A percentile compares a stretch with the other conserved stretches of the same genome.
Conservation (phyloP, 2,797 vertebrate genomes). For the Lemur catta region DNA sequence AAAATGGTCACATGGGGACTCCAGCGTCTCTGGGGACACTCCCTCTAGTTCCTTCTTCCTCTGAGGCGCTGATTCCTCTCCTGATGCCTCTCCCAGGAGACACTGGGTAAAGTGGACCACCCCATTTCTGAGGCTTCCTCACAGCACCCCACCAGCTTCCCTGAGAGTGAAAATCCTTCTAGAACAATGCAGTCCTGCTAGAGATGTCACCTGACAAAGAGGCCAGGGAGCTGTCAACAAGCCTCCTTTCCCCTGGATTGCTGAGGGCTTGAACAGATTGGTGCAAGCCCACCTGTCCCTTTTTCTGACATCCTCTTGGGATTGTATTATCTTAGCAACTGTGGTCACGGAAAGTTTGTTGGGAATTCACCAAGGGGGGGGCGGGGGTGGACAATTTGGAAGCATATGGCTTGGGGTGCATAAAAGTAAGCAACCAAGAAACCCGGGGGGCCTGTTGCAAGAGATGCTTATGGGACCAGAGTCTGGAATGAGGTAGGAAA, state of each 20-base stretch:
- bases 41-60: background rate
- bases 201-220: background rate
- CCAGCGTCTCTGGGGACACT: rapidly evolving
- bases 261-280: background rate
- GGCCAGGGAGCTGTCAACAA: background rate
- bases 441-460: background rate
- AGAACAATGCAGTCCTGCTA: background rate
- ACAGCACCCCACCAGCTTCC: background rate
- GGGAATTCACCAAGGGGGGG: background rate
- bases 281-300: no score
- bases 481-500: background rate
- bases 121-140: background rate
- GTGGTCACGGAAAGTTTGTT: background rate
- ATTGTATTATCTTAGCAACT: background rate
- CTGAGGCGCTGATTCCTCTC: background rate
- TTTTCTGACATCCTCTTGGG: background rate
- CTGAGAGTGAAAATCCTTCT: background rate
- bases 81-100: background rate
- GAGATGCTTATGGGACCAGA: background rate
- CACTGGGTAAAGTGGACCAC: background rate
- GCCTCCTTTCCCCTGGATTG: background rate
- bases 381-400: rapidly evolving
- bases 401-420: background rate
- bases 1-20: no score
- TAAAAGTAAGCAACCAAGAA: background rate